Conservation (phyloP, 2,113 vertebrate species). For the Cathartes aura region DNA sequence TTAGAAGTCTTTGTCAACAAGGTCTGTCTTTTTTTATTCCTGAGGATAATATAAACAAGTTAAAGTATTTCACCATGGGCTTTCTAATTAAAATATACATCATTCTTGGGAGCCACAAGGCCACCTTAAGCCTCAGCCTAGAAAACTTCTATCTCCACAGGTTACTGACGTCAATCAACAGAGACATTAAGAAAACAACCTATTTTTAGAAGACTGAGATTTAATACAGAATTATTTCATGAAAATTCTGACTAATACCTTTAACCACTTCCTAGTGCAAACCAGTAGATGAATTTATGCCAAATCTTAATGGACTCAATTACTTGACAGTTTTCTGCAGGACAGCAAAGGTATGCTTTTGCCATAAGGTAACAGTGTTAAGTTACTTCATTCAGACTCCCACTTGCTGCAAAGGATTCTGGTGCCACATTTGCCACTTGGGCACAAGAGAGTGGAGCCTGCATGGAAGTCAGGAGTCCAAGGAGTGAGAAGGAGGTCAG, state of each 20-base stretch:
- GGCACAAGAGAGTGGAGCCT: neutral
- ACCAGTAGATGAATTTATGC: neutral
- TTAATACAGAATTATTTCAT: neutral
- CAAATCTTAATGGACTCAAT: neutral
- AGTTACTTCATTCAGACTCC: neutral
- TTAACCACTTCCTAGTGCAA: neutral
- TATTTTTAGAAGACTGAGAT: neutral
- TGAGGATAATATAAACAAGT: neutral
- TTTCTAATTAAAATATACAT: neutral
- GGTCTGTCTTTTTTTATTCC: neutral
- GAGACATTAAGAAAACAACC: neutral
- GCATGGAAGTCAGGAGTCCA: neutral
- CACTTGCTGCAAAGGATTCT: neutral
- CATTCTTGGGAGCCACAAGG: neutral
- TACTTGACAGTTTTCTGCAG: neutral
- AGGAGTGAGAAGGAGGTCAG: neutral
- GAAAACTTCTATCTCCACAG: neutral
- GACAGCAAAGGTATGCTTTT: neutral
- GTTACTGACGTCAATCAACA: neutral
- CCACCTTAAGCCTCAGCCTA: neutral
- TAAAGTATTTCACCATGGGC: neutral
- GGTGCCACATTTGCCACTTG: neutral
- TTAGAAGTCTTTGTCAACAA: neutral
- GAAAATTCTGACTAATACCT: neutral
- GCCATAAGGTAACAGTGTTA: rapidly evolving